Conservation (phyloP, 2,797 vertebrate genomes). For the Diceros bicornis region DNA sequence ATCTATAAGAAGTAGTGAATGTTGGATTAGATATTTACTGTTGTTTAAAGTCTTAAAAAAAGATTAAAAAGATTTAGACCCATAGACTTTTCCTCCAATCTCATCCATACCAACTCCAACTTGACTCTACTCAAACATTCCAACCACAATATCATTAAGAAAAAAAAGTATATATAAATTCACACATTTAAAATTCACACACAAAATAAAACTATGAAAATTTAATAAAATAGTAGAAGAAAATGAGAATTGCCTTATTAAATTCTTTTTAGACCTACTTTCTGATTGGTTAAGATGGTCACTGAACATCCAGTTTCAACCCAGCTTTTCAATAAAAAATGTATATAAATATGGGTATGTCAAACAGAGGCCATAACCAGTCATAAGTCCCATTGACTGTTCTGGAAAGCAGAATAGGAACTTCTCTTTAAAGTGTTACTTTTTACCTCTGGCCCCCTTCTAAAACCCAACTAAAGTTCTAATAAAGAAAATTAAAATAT, state of each 20-base stretch:
- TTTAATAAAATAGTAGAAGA: not conserved
- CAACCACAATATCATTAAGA: not conserved
- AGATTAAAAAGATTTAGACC: constrained; percentile 8
- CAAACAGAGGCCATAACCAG: not conserved
- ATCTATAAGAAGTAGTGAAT: not conserved
- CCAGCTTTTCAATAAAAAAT: constrained; percentile 1
- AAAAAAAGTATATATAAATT: not conserved
- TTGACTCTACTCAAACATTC: not conserved
- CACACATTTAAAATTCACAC: constrained; percentile 22
- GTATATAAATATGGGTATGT: not conserved
- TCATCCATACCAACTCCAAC: not conserved
- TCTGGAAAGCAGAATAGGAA: constrained; percentile 49
- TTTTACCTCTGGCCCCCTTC: constrained; percentile 22
- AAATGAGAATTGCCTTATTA: constrained; percentile 18
- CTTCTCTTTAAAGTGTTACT: constrained; percentile 24
- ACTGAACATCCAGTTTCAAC: not conserved
- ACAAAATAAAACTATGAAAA: constrained; percentile 2
- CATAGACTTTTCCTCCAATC: not conserved
- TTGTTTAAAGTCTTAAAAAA: constrained; percentile 1
- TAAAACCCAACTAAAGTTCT: constrained; percentile 10
- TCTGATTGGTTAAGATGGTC: constrained; percentile 18
- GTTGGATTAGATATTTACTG: not conserved
- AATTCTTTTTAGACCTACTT: constrained; percentile 39
- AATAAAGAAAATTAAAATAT: not conserved
- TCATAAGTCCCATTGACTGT: not conserved